Evolutionary conservation across 2,113 vertebrate species (phyloP).

Genomic region (Empidonax traillii): DNA sequence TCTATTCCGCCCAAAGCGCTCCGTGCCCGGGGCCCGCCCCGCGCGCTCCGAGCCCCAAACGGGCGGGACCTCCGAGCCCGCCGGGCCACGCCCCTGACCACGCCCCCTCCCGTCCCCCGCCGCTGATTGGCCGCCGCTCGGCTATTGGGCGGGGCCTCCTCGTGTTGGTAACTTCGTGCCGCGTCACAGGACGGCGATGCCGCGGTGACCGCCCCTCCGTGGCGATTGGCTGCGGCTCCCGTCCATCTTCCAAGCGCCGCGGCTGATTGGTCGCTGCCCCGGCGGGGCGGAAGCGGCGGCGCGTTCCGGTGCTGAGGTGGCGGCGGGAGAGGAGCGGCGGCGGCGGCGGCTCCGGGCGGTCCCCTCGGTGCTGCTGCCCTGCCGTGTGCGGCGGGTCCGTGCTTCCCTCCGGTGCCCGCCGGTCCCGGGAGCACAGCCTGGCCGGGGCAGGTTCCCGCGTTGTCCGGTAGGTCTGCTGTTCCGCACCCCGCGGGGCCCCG

Average conservation of each 20-base stretch:
- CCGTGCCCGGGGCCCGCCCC: rapidly evolving
- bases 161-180: background rate
- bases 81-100: background rate
- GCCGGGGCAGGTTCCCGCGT: no score
- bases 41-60: rapidly evolving
- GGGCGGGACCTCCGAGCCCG: rapidly evolving
- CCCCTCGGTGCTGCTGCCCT: background rate
- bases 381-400: background rate
- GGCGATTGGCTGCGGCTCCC: rapidly evolving
- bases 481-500: no score
- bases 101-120: no score
- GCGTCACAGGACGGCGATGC: background rate
- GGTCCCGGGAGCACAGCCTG: background rate
- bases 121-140: background rate
- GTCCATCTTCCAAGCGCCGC: rapidly evolving
- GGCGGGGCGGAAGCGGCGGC: background rate
- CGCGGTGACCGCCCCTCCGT: background rate
- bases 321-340: background rate
- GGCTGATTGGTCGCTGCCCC: rapidly evolving
- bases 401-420: rapidly evolving
- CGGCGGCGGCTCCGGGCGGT: background rate
- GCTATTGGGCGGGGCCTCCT: background rate
- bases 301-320: slow-evolving; percentile 67
- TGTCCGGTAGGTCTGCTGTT: no score
- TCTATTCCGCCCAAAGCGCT: rapidly evolving